Evolutionary conservation across 1,140 invertebrate genomes (phyloP).

Genomic region (Sitophilus oryzae): DNA sequence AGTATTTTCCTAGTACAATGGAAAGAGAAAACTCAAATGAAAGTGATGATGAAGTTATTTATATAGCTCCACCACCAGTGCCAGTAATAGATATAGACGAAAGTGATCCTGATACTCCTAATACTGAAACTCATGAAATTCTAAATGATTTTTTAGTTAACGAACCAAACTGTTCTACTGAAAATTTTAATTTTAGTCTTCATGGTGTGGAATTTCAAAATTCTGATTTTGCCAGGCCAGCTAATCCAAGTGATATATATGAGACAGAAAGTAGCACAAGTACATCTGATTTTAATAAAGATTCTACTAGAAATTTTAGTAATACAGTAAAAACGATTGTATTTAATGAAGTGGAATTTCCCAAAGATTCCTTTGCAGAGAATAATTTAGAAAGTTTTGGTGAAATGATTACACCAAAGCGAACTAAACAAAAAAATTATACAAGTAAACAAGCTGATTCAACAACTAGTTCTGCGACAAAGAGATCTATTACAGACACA

Average conservation of each 20-base stretch:
- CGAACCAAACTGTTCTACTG: slow-evolving; percentile 13
- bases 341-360: slow-evolving; percentile 37
- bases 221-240: slow-evolving; percentile 23
- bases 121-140: slow-evolving; percentile 8
- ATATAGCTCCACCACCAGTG: slow-evolving; percentile 28
- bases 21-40: background rate
- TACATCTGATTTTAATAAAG: slow-evolving; percentile 26
- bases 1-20: too few relatives aligned
- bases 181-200: slow-evolving; percentile 33
- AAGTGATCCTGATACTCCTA: slow-evolving; percentile 3
- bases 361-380: slow-evolving; percentile 32
- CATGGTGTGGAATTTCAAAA: slow-evolving; percentile 34
- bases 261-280: slow-evolving; percentile 38
- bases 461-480: too few relatives aligned
- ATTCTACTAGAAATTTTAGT: slow-evolving; percentile 19
- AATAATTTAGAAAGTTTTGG: slow-evolving; percentile 33
- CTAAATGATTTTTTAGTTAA: slow-evolving; percentile 33
- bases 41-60: slow-evolving; percentile 32
- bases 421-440: slow-evolving; percentile 4
- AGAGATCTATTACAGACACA: background rate
- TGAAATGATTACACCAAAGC: slow-evolving; percentile 31
- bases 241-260: slow-evolving; percentile 24
- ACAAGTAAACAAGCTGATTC: background rate
- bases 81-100: slow-evolving; percentile 28
- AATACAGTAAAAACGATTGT: slow-evolving; percentile 28